These are phyloP conservation scores for Rhingia rostrata DNA, from an alignment of 2,888 invertebrate genomes.

Conservation along the genomic window DNA sequence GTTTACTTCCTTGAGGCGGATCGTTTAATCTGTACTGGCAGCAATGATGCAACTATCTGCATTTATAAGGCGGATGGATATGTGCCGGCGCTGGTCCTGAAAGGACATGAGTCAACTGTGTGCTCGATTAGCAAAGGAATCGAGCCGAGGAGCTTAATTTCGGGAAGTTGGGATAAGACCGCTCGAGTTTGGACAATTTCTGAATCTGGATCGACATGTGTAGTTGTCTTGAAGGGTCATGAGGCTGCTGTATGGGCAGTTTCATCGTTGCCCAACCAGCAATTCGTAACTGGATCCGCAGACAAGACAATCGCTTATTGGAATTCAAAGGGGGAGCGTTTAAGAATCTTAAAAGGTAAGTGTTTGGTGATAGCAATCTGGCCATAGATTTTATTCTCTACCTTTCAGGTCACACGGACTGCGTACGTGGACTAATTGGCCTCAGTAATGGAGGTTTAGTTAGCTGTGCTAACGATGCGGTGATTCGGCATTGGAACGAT, in stretches of 20 bases:
- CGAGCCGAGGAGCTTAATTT: constrained; percentile 86
- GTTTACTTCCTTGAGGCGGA: constrained; percentile 90
- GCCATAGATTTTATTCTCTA: background rate
- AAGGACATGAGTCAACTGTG: constrained; percentile 87
- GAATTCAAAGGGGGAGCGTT: constrained; percentile 87
- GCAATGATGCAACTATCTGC: constrained; percentile 93
- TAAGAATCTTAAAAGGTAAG: constrained; percentile 85
- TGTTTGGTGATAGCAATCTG: too few species aligned
- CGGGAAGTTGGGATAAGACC: constrained; percentile 96
- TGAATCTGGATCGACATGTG: constrained; percentile 84
- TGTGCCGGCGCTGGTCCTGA: constrained; percentile 87
- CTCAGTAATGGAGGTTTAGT: constrained; percentile 90
- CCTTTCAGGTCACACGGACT: constrained; percentile 93
- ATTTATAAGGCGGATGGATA: constrained; percentile 89
- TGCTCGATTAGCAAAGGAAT: constrained; percentile 84
- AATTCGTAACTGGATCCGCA: constrained; percentile 92
- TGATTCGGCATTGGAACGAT: constrained; percentile 92
- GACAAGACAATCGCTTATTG: constrained; percentile 95
- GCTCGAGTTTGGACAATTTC: constrained; percentile 91
- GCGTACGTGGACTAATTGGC: constrained; percentile 91
- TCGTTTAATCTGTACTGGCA: constrained; percentile 92
- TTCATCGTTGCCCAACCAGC: constrained; percentile 84
- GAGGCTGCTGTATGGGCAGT: constrained; percentile 94
- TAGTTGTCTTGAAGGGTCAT: constrained; percentile 87
- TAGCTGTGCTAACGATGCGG: constrained; percentile 96